phyloP scores from a whole-genome alignment of 64 coral and sea anemone genomes.

The Porites australiensis region DNA sequence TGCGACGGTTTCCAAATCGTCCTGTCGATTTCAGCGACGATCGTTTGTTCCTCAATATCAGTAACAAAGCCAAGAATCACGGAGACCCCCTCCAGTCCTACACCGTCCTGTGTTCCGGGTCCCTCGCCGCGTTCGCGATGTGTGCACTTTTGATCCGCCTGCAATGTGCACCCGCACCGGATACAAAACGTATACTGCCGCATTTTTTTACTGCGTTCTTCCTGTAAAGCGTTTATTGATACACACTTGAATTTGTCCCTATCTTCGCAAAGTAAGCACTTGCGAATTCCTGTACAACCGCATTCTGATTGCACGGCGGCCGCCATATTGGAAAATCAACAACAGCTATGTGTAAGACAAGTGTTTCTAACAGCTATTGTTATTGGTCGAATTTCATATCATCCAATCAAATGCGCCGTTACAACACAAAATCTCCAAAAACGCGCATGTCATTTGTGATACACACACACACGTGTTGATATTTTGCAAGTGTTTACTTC shows the following conservation, averaged over 20 bases:
- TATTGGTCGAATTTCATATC: conserved; percentile 58
- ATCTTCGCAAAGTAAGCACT: conserved; percentile 95
- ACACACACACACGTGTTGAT: conserved; percentile 64
- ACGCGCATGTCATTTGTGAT: conserved; percentile 67
- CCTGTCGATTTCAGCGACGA: conserved; percentile 86
- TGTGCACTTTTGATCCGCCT: conserved; percentile 23
- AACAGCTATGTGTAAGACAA: too few relatives aligned
- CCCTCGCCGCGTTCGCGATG: not conserved
- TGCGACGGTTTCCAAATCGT: conserved; percentile 90
- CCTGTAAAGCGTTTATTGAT: not conserved
- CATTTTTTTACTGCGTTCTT: conserved; percentile 12
- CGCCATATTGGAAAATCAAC: conserved; percentile 67
- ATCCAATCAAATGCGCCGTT: conserved; percentile 69
- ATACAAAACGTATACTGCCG: conserved; percentile 78
- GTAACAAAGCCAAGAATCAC: conserved; percentile 82
- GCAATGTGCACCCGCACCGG: conserved; percentile 47
- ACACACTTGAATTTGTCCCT: conserved; percentile 1
- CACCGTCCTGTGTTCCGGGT: not conserved
- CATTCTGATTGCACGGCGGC: conserved; percentile 12
- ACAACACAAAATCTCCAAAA: conserved; percentile 7
- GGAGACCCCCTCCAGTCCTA: conserved; percentile 61
- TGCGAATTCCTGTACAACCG: conserved; percentile 85
- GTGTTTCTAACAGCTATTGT: conserved; percentile 45
- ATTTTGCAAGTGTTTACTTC: conserved; percentile 19
- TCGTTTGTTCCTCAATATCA: conserved; percentile 74